phyloP scores from a whole-genome alignment of 2,113 vertebrate genomes.

The Scopus umbretta region DNA sequence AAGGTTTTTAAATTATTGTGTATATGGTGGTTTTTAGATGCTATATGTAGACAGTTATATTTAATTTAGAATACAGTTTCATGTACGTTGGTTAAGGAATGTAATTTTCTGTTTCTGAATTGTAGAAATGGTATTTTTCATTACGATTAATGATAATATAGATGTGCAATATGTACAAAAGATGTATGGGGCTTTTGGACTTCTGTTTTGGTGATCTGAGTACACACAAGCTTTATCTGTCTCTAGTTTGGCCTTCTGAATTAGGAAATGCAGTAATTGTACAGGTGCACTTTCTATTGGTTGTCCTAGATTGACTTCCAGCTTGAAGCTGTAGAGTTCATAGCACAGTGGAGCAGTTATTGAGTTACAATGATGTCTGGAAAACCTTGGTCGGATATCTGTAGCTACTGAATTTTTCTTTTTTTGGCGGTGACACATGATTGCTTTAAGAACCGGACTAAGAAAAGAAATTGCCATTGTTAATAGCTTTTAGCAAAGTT shows the following conservation, averaged over 20 bases:
- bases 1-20: background rate
- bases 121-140: background rate
- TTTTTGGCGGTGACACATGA: background rate
- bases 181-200: background rate
- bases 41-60: background rate
- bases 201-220: slow-evolving; percentile 29
- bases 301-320: slow-evolving; percentile 74
- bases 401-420: slow-evolving; percentile 10
- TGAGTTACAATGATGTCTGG: slow-evolving; percentile 64
- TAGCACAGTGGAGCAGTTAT: slow-evolving; percentile 65
- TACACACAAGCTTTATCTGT: slow-evolving; percentile 42
- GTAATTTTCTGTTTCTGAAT: slow-evolving; percentile 11
- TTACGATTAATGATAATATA: background rate
- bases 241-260: slow-evolving; percentile 56
- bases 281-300: slow-evolving; percentile 76
- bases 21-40: background rate
- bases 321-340: slow-evolving; percentile 69
- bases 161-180: background rate
- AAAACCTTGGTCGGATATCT: slow-evolving; percentile 46
- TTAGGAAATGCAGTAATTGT: slow-evolving; percentile 71
- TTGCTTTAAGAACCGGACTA: slow-evolving; percentile 1
- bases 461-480: background rate
- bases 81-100: background rate
- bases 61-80: background rate
- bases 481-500: slow-evolving; percentile 4